These are phyloP conservation scores for Cuniculus paca DNA, from an alignment of 2,797 vertebrate species.

Conservation along the genomic window DNA sequence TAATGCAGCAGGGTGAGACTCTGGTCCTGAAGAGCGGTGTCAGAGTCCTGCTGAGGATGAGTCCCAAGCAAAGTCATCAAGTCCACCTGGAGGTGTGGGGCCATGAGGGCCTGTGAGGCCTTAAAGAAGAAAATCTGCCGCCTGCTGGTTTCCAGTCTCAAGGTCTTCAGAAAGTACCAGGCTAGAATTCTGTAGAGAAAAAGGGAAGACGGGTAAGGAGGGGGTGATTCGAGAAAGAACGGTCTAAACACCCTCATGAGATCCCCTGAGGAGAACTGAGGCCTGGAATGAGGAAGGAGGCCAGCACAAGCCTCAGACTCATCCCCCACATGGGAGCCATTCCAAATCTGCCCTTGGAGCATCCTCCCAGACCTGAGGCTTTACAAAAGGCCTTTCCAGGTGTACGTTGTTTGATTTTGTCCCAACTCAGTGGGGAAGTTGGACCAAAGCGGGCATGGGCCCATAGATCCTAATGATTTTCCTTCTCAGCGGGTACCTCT, in stretches of 20 bases:
- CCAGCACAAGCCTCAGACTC: no score
- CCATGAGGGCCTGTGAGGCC: not conserved
- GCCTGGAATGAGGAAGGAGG: not conserved
- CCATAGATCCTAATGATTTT: not conserved
- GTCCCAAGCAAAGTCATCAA: not conserved
- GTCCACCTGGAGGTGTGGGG: no score
- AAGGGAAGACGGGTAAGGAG: not conserved
- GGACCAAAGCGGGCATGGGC: no score
- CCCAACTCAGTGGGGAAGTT: not conserved
- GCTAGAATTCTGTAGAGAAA: not conserved
- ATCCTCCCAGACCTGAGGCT: not conserved
- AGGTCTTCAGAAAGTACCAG: not conserved
- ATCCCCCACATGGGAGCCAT: not conserved
- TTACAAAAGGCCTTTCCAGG: not conserved
- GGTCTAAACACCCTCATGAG: not conserved
- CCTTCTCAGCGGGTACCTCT: not conserved
- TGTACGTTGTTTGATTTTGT: not conserved
- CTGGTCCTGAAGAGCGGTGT: not conserved
- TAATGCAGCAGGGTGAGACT: not conserved
- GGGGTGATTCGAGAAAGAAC: accelerated
- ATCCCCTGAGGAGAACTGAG: not conserved
- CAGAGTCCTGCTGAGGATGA: not conserved
- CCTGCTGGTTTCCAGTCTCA: not conserved
- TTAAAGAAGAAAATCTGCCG: not conserved
- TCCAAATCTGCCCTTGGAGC: not conserved